A percentile compares a stretch with the other conserved stretches of the same genome.
Evolutionary conservation across 1,140 invertebrate genomes (phyloP).

Genomic region (Saccostrea echinata): DNA sequence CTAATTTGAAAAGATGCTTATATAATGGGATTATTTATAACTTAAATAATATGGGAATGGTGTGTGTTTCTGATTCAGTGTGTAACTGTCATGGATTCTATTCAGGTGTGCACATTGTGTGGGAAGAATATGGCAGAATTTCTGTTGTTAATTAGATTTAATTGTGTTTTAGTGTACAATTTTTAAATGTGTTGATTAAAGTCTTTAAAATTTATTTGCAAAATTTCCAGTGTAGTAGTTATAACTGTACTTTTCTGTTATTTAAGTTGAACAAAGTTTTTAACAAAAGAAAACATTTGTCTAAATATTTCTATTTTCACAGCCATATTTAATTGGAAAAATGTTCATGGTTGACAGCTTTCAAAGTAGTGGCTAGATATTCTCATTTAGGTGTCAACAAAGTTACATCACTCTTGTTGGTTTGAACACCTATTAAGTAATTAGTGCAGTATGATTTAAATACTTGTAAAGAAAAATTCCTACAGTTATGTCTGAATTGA

Average conservation of each 20-base stretch:
- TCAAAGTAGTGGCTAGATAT: neutral
- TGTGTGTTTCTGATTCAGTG: neutral
- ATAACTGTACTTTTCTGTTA: neutral
- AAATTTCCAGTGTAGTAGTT: neutral
- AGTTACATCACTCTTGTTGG: neutral
- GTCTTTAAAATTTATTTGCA: slow-evolving; percentile 7
- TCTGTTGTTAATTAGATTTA: neutral
- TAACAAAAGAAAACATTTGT: neutral
- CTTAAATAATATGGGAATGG: neutral
- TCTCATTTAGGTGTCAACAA: neutral
- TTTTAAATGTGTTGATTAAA: neutral
- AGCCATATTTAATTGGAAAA: neutral
- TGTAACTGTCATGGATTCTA: neutral
- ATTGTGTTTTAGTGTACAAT: neutral
- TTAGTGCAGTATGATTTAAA: neutral
- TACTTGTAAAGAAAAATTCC: neutral
- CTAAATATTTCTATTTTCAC: neutral
- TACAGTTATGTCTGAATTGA: slow-evolving; percentile 3
- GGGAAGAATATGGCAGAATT: neutral
- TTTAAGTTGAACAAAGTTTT: neutral
- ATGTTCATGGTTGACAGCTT: neutral
- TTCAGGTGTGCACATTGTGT: neutral
- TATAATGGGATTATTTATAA: neutral
- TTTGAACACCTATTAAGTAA: neutral
- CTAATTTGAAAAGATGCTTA: neutral